Base-by-base conservation (phyloP, 1,140 invertebrate species). In the Aphelenchoides besseyi region DNA sequence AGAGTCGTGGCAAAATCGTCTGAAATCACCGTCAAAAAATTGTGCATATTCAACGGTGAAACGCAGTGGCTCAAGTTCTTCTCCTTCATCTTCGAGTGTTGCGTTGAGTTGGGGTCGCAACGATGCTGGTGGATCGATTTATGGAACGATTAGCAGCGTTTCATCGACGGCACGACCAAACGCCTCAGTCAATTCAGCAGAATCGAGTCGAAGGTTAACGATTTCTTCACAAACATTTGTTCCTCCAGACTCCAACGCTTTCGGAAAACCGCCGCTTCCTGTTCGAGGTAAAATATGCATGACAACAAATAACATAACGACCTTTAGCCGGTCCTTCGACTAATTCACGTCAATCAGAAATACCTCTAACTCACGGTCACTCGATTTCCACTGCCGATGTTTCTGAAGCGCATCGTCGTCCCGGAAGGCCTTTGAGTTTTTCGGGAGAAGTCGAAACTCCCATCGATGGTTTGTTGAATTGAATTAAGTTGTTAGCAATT, bases 201-300 rank as follows among this genome's bases (percentile, higher is more conserved):
- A 70, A 12, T 32, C 32, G 29, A n/a, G 29, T n/a, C 26, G n/a
- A 30, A 18, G 69, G 29, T 23, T n/a, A 35, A n/a, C 69, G 28
- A 70, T 73, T 28, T 73, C 70, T 2, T 41, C 70, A 32, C 69
- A 71, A n/a, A 73, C 70, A 16, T 71, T 71, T 33, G 26, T 71
- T n/a, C 30, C 68, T 26, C 69, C 69, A 18, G 16, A 5, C 26
- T 5, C 5, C 62, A 28, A 5, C 55, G 55, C 72, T 8, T 52
- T 52, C 28, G 29, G 35, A 16, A 71, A 71, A 57, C 70, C 70
- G 2, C 70, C 70, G 28, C 35, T 71, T n/a, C 70, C 70, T 5
- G n/a, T 18, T 26, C 3, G 70, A 12, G 57, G 18, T 69, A 68
- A 53, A 28, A 5, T 8, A 26, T 8, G 55, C 18, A 32, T 26